Percentiles rank a stretch among this genome's conserved stretches.
Conservation (phyloP, 1,140 invertebrate genomes). For the Sycophaga agraensis region DNA sequence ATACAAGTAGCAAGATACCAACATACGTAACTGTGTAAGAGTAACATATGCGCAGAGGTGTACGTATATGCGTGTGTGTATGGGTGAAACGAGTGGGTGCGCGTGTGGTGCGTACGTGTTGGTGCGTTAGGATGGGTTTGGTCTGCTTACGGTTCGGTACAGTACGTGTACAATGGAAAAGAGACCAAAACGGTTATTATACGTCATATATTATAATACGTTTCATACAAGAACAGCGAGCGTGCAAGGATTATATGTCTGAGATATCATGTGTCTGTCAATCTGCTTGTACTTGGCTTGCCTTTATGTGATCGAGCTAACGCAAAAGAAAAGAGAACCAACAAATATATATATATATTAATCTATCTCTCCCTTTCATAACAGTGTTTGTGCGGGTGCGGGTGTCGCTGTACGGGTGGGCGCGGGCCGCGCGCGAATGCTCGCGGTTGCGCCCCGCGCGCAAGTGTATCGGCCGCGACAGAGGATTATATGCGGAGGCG, state of each 20-base stretch:
- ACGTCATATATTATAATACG: constrained; percentile 34
- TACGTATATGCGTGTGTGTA: too few relatives aligned
- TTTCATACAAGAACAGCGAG: constrained; percentile 52
- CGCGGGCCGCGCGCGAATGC: background rate
- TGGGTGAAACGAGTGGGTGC: too few relatives aligned
- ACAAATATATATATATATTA: constrained; percentile 13
- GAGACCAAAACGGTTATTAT: constrained; percentile 29
- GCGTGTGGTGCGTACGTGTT: background rate
- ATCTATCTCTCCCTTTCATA: background rate
- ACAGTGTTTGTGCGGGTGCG: background rate
- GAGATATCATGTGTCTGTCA: too few relatives aligned
- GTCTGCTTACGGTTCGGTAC: constrained; percentile 21
- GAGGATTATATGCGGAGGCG: too few relatives aligned
- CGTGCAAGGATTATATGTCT: constrained; percentile 48
- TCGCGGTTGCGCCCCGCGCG: too few relatives aligned
- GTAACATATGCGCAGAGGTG: too few relatives aligned
- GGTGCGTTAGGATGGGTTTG: background rate
- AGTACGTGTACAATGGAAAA: constrained; percentile 24
- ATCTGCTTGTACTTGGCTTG: constrained; percentile 27
- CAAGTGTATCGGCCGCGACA: too few relatives aligned
- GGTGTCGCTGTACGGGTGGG: too few relatives aligned
- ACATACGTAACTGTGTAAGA: too few relatives aligned
- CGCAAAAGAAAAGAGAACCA: constrained; percentile 10
- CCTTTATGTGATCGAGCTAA: constrained; percentile 23
- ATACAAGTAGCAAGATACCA: too few relatives aligned